Percentiles rank a stretch among this genome's conserved stretches.
Evolutionary conservation across 2,113 vertebrate species (phyloP).

Genomic region (Pontoporia blainvillei): DNA sequence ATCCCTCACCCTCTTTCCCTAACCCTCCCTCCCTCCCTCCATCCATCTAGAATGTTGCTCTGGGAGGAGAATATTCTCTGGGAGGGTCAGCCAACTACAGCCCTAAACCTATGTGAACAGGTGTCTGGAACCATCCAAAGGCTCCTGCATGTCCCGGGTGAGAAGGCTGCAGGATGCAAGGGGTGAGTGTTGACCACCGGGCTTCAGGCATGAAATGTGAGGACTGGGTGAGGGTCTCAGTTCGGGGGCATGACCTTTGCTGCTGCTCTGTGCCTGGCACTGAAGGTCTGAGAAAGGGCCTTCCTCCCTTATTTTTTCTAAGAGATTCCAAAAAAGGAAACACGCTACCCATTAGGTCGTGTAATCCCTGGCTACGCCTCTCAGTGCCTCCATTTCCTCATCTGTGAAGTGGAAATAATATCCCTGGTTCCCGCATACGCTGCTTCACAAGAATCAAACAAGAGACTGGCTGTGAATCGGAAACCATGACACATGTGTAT

Average conservation of each 20-base stretch:
- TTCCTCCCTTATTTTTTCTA: neutral
- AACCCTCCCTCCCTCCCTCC: neutral
- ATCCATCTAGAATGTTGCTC: neutral
- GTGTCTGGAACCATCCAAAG: neutral
- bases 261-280: neutral
- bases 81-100: neutral
- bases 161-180: neutral
- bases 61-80: neutral
- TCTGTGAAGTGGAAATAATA: neutral
- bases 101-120: neutral
- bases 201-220: rapidly evolving
- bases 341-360: neutral
- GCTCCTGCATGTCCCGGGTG: neutral
- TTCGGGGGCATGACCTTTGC: neutral
- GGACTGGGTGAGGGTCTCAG: neutral
- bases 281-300: neutral
- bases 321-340: neutral
- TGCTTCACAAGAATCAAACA: neutral
- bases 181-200: rapidly evolving
- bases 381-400: neutral
- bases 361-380: neutral
- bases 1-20: neutral
- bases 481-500: neutral
- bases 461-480: neutral
- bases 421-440: neutral